Base-by-base conservation (phyloP, 2,113 vertebrate genomes). In the Oceanodroma tethys region DNA sequence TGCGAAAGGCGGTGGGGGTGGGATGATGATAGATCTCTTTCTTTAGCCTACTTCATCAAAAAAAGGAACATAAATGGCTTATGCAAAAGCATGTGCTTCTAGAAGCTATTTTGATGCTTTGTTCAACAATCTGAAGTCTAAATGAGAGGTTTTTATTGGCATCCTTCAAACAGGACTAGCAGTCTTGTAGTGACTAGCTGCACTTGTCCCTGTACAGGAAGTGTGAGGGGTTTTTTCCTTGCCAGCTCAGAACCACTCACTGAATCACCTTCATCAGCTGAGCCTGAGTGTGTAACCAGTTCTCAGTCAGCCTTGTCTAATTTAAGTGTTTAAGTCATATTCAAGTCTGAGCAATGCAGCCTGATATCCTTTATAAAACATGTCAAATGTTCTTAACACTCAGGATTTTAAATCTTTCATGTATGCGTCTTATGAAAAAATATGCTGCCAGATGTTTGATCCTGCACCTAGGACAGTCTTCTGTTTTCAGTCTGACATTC, bases 201-300 rank as follows among this genome's bases (percentile, higher is more conserved):
- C 70, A 80, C 62, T 91, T 93, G 85, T 95, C 78, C 67, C 32
- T 16, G 34, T 26, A 58, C 90, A 93, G 96, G 97, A 97, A 97
- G 62, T 18, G 40, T 70, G 89, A 85, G 94, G 73, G 32, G 5
- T 34, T 85, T 92, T 91, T 92, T 87, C 80, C 63, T 68, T 94
- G 96, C 96, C 97, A 93, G 94, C 97, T 94, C 93, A 94, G 73
- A 90, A 84, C 91, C 85, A 75, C 82, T 86, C 25, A 42, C 79
- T 97, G 97, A 96, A 90, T 98, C 96, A 97, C 86, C 89, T 94
- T 82, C 76, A 25, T 96, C 97, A 97, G 97, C 96, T 97, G 97
- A 97, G 88, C 68, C 72, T 94, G 92, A 83, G 47, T 96, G 81
- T 71, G 76, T 88, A 95, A 91, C 83, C 84, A 78, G 81, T 91